These are phyloP conservation scores for Drosophila nr. fundita DNA, from an alignment of 2,888 invertebrate species.

Conservation along the genomic window DNA sequence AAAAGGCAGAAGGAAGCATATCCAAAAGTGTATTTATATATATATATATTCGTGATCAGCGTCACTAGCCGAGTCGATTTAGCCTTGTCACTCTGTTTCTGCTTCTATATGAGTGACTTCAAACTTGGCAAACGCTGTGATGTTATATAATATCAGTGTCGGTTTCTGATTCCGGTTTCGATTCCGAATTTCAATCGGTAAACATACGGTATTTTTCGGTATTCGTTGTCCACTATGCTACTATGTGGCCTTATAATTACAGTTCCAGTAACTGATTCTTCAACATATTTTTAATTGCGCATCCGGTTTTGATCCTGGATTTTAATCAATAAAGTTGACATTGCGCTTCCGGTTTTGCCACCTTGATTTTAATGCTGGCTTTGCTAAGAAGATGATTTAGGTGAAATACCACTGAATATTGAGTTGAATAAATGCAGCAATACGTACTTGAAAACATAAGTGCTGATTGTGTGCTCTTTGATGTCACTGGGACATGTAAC, in stretches of 20 bases:
- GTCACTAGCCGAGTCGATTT: background rate
- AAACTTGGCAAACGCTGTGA: too few species aligned
- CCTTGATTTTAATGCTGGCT: background rate
- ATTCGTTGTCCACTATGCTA: background rate
- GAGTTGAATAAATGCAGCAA: background rate
- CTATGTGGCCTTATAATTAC: background rate
- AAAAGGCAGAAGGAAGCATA: background rate
- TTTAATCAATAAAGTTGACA: background rate
- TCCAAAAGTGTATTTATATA: background rate
- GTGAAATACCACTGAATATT: background rate
- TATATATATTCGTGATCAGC: background rate
- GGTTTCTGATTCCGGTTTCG: background rate
- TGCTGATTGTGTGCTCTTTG: background rate
- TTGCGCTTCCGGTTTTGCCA: background rate
- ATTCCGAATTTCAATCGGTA: background rate
- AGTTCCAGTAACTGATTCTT: too few species aligned
- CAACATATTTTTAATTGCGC: background rate
- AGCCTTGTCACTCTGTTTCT: background rate
- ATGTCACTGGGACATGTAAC: background rate
- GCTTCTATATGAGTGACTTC: background rate
- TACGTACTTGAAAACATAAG: background rate
- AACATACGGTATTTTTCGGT: background rate
- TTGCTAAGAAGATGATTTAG: background rate
- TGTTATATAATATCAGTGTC: background rate
- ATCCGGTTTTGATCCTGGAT: background rate